phyloP scores from a whole-genome alignment of 1,140 invertebrate genomes.

The Idris sp. region DNA sequence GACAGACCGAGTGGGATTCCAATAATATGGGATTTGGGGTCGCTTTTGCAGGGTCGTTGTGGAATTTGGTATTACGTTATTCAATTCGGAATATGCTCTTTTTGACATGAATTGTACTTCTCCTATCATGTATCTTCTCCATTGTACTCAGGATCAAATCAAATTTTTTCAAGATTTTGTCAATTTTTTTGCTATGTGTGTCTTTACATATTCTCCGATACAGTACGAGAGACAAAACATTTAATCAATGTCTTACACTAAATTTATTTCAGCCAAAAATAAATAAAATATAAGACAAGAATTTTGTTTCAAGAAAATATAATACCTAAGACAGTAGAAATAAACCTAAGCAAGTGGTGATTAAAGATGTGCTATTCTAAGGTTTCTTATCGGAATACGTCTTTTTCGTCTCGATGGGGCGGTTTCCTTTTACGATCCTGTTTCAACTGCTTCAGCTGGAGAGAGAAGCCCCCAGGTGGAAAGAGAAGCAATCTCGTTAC shows the following conservation, averaged over 20 bases:
- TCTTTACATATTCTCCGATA: too few relatives aligned
- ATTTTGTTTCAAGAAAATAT: too few relatives aligned
- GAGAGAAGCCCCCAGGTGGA: constrained; percentile 43
- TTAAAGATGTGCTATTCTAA: constrained; percentile 52
- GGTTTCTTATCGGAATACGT: constrained; percentile 64
- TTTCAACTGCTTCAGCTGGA: constrained; percentile 69
- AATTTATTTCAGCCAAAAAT: too few relatives aligned
- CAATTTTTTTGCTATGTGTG: constrained; percentile 15
- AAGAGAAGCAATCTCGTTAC: constrained; percentile 72
- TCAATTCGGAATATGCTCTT: constrained; percentile 67
- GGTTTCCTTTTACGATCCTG: constrained; percentile 75
- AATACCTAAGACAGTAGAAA: too few relatives aligned
- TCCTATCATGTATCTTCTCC: constrained; percentile 41
- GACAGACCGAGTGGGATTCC: constrained; percentile 68
- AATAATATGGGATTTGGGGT: constrained; percentile 69
- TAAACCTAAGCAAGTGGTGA: constrained; percentile 34
- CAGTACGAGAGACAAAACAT: constrained; percentile 11
- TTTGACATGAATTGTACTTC: constrained; percentile 56
- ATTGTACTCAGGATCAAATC: constrained; percentile 39
- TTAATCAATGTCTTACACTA: constrained; percentile 27
- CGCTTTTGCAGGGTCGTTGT: constrained; percentile 59
- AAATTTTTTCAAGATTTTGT: constrained; percentile 35
- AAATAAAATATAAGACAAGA: too few relatives aligned
- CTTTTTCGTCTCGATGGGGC: constrained; percentile 69
- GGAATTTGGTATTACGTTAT: constrained; percentile 74